These are phyloP conservation scores for Adoxophyes honmai DNA, from an alignment of 1,140 invertebrate species.

Conservation along the genomic window DNA sequence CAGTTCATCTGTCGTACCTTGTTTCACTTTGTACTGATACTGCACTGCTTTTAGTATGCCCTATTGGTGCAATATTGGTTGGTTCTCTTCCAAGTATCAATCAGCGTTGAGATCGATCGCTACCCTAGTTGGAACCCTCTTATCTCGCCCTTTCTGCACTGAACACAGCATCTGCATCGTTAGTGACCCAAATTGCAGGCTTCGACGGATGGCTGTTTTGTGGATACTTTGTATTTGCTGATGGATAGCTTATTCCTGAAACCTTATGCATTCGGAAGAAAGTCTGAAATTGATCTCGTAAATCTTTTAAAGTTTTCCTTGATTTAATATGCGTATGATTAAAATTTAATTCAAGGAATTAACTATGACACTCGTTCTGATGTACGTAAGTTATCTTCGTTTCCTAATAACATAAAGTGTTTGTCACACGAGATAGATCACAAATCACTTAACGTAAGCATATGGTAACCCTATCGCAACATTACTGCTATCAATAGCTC, in stretches of 20 bases:
- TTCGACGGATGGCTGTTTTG: constrained; percentile 27
- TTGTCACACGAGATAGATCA: not conserved
- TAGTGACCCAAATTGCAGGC: constrained; percentile 53
- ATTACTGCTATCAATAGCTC: constrained; percentile 38
- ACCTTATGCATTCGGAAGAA: too few species aligned
- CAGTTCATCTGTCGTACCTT: too few species aligned
- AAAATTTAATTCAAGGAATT: too few species aligned
- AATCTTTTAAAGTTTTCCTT: too few species aligned
- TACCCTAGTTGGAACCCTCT: constrained; percentile 34
- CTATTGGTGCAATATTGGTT: not conserved
- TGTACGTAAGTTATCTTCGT: too few species aligned
- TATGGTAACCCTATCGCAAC: constrained; percentile 20
- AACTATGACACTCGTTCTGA: too few species aligned
- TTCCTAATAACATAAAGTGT: not conserved
- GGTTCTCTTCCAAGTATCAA: constrained; percentile 16
- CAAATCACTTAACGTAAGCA: constrained; percentile 3
- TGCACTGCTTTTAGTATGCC: too few species aligned
- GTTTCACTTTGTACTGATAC: too few species aligned
- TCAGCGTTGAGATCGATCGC: constrained; percentile 20
- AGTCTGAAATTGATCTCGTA: too few species aligned
- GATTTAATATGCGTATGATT: too few species aligned
- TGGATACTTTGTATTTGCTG: too few species aligned
- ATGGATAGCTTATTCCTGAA: too few species aligned
- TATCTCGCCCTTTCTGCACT: constrained; percentile 51
- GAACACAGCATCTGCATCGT: constrained; percentile 39